Conservation (phyloP, 1,140 invertebrate genomes). For the Calephelis nemesis region DNA sequence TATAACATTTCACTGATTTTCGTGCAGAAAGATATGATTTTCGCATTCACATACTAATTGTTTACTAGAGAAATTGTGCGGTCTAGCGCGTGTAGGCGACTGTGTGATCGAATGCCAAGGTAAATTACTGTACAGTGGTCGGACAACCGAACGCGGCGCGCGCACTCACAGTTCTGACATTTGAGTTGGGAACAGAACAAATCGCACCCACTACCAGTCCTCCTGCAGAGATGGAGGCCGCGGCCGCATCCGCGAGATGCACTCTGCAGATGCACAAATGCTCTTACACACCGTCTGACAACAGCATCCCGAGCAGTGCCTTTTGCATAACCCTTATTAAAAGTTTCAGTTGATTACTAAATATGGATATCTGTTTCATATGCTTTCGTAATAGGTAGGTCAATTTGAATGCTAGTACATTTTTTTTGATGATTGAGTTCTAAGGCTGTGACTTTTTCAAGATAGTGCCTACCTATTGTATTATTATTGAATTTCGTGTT, state of each 20-base stretch:
- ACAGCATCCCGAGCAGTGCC: constrained; percentile 14
- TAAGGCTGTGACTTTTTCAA: too few species aligned
- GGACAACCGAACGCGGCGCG: constrained; percentile 69
- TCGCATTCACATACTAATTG: constrained; percentile 74
- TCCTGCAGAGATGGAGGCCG: constrained; percentile 45
- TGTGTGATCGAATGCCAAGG: constrained; percentile 53
- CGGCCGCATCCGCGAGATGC: constrained; percentile 58
- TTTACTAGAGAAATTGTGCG: constrained; percentile 66
- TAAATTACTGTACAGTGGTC: constrained; percentile 44
- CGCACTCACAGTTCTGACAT: constrained; percentile 70
- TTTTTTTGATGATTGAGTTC: too few species aligned
- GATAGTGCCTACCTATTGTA: too few species aligned
- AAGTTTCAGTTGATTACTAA: not conserved
- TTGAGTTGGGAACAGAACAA: constrained; percentile 28
- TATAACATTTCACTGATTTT: constrained; percentile 73
- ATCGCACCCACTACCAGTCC: constrained; percentile 43
- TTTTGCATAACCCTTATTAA: not conserved
- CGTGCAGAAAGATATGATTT: constrained; percentile 59
- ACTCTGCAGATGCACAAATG: constrained; percentile 38
- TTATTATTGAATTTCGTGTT: too few species aligned
- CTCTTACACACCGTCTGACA: constrained; percentile 21
- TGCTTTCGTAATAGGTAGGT: constrained; percentile 5
- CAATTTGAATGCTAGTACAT: not conserved
- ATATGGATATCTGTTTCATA: not conserved
- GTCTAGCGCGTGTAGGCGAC: constrained; percentile 53